phyloP scores from a whole-genome alignment of 2,797 vertebrate genomes.

The Chloroceryle inda region DNA sequence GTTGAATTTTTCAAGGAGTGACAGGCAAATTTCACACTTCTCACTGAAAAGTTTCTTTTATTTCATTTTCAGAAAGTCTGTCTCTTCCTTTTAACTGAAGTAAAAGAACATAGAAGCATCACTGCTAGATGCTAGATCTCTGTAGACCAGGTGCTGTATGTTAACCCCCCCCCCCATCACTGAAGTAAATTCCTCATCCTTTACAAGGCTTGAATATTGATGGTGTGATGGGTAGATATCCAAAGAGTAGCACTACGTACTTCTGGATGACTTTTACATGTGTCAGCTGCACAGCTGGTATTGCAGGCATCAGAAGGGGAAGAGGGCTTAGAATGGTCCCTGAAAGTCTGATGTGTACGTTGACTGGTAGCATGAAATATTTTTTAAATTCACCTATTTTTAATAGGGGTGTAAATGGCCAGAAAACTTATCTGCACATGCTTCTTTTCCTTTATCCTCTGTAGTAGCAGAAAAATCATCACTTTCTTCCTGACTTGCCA shows the following conservation, averaged over 20 bases:
- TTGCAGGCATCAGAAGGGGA: background rate
- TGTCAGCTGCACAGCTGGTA: background rate
- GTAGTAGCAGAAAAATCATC: background rate
- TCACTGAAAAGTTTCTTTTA: background rate
- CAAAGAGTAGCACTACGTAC: background rate
- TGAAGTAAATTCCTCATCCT: background rate
- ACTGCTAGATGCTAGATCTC: background rate
- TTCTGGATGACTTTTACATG: background rate
- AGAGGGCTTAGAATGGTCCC: background rate
- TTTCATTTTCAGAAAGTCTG: background rate
- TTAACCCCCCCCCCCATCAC: background rate
- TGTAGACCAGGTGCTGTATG: background rate
- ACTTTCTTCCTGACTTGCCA: background rate
- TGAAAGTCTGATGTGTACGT: background rate
- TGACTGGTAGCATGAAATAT: background rate
- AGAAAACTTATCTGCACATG: accelerated
- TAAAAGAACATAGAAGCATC: background rate
- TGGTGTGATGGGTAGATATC: background rate
- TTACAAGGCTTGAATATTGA: background rate
- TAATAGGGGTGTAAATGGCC: background rate
- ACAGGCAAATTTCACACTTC: background rate
- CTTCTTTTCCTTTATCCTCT: background rate
- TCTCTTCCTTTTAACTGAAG: background rate
- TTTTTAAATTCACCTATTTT: background rate
- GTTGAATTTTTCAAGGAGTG: background rate